Conservation (phyloP, 1,140 invertebrate species). For the Calycopis cecrops region DNA sequence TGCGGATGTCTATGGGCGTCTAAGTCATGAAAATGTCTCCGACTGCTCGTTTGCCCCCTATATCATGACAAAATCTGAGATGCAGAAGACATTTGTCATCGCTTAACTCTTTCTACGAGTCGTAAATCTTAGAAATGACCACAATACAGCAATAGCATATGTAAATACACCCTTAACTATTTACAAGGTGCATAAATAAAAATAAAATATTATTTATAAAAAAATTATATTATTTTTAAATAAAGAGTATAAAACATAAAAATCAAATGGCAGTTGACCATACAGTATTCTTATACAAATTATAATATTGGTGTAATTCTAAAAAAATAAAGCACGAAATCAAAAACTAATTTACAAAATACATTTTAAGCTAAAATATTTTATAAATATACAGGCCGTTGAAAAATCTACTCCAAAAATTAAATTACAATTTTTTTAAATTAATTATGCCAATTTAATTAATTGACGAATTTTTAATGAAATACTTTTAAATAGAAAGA, state of each 20-base stretch:
- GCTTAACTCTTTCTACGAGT: too few relatives aligned
- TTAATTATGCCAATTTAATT: not conserved
- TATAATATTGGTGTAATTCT: constrained; percentile 8
- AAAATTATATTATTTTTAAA: constrained; percentile 67
- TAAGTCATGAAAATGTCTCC: too few relatives aligned
- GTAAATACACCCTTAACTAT: too few relatives aligned
- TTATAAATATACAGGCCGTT: constrained; percentile 63
- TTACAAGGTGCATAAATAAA: constrained; percentile 29
- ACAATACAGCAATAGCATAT: too few relatives aligned
- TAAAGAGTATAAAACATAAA: constrained; percentile 59
- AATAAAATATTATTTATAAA: constrained; percentile 36
- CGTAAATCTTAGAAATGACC: too few relatives aligned
- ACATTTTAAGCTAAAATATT: constrained; percentile 36
- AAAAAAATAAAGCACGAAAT: constrained; percentile 23
- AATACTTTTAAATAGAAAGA: constrained; percentile 31
- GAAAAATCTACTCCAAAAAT: constrained; percentile 22
- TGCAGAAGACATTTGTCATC: too few relatives aligned
- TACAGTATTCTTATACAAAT: constrained; percentile 2
- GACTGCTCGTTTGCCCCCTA: too few relatives aligned
- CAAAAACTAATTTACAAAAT: constrained; percentile 33
- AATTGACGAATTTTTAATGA: constrained; percentile 9
- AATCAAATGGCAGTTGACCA: constrained; percentile 50
- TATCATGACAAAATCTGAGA: too few relatives aligned
- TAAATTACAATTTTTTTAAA: not conserved
- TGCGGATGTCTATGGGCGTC: too few relatives aligned